These are phyloP conservation scores for Cygnus atratus DNA, from an alignment of 2,113 vertebrate genomes.

Conservation along the genomic window DNA sequence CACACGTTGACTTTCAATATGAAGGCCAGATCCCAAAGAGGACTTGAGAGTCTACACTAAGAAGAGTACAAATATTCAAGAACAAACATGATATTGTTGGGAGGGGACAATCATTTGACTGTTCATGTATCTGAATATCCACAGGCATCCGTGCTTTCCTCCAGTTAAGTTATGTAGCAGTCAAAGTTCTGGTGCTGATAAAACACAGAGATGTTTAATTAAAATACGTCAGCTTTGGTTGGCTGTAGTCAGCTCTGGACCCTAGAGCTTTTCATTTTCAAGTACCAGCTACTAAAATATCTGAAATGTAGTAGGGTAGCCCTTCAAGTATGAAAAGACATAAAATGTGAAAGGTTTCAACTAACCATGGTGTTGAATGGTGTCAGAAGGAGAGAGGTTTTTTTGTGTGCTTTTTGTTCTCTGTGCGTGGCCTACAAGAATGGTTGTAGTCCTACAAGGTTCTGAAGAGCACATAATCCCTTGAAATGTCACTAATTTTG, in stretches of 20 bases:
- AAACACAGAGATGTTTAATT: background rate
- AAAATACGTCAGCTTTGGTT: background rate
- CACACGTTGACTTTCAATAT: accelerated
- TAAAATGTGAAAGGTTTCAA: background rate
- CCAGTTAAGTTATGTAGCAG: background rate
- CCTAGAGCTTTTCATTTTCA: background rate
- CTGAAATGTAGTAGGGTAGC: background rate
- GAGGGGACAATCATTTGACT: background rate
- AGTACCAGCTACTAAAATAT: background rate
- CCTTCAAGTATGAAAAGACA: background rate
- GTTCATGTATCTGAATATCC: background rate
- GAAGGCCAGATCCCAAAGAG: background rate
- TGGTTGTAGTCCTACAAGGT: background rate
- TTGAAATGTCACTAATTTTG: background rate
- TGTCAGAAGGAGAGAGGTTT: background rate
- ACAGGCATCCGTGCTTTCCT: background rate
- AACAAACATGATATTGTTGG: background rate
- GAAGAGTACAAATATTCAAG: background rate
- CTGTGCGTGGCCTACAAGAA: background rate
- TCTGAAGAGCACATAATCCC: background rate
- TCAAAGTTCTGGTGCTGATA: background rate
- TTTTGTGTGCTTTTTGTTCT: background rate
- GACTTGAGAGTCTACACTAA: background rate
- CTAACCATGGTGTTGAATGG: background rate
- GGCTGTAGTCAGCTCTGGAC: background rate